Evolutionary conservation across 2,888 invertebrate species (phyloP).

Genomic region (Spodoptera littoralis): DNA sequence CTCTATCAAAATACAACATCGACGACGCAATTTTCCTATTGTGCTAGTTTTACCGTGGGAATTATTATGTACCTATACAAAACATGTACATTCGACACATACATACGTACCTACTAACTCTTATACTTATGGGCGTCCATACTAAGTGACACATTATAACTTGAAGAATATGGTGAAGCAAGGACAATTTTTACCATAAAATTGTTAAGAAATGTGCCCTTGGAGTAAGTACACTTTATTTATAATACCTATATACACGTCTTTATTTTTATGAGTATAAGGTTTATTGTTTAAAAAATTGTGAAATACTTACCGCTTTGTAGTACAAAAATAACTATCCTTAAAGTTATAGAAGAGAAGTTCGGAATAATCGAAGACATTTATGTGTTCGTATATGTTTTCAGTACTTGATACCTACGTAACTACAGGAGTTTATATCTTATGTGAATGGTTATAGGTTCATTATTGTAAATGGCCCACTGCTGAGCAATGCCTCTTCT

Average conservation of each 20-base stretch:
- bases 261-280: too few species aligned
- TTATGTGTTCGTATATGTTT: too few species aligned
- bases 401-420: too few species aligned
- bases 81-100: slow-evolving; percentile 41
- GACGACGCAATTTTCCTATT: slow-evolving; percentile 78
- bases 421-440: too few species aligned
- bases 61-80: slow-evolving; percentile 55
- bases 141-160: slow-evolving; percentile 52
- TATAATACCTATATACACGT: background rate
- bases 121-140: slow-evolving; percentile 53
- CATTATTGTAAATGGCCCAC: too few species aligned
- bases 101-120: slow-evolving; percentile 11
- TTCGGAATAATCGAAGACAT: too few species aligned
- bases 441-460: too few species aligned
- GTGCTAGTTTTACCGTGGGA: slow-evolving; percentile 77
- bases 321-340: too few species aligned
- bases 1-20: slow-evolving; percentile 53
- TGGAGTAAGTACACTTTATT: slow-evolving; percentile 20
- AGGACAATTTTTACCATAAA: slow-evolving; percentile 54
- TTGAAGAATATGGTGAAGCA: slow-evolving; percentile 37
- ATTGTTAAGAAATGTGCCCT: slow-evolving; percentile 42
- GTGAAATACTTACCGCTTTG: too few species aligned
- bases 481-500: too few species aligned
- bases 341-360: too few species aligned
- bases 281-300: too few species aligned